Evolutionary conservation across 2,113 vertebrate genomes (phyloP).

Genomic region (Pan paniscus): DNA sequence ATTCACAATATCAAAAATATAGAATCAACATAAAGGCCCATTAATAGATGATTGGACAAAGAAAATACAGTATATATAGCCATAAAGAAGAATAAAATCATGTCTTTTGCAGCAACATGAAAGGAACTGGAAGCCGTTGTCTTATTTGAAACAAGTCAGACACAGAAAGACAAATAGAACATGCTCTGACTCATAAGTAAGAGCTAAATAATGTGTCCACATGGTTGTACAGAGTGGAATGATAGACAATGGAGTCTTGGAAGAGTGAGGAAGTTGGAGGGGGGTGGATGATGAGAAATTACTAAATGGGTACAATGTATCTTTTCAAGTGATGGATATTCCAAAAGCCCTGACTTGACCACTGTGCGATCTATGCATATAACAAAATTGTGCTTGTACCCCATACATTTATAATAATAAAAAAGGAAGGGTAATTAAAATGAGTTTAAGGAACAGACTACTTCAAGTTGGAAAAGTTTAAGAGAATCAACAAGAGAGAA

Average conservation of each 20-base stretch:
- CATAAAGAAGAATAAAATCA: neutral
- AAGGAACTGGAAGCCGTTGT: neutral
- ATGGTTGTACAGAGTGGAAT: neutral
- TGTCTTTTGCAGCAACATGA: neutral
- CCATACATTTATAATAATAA: neutral
- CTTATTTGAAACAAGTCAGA: neutral
- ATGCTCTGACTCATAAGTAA: neutral
- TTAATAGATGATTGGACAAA: neutral
- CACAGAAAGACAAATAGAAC: neutral
- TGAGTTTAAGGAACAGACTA: neutral
- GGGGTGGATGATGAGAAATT: neutral
- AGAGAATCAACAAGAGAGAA: neutral
- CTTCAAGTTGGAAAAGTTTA: constrained; percentile 10
- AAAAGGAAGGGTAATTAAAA: neutral
- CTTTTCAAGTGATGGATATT: neutral
- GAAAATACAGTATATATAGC: neutral
- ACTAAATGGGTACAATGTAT: neutral
- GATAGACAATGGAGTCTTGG: neutral
- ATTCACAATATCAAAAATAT: neutral
- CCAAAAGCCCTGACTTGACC: neutral
- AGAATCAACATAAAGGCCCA: neutral
- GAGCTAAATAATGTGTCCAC: neutral
- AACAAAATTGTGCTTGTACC: neutral
- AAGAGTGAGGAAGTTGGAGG: neutral
- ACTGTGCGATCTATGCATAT: neutral